phyloP scores from a whole-genome alignment of 2,888 invertebrate genomes.

The Xanthia icteritia region DNA sequence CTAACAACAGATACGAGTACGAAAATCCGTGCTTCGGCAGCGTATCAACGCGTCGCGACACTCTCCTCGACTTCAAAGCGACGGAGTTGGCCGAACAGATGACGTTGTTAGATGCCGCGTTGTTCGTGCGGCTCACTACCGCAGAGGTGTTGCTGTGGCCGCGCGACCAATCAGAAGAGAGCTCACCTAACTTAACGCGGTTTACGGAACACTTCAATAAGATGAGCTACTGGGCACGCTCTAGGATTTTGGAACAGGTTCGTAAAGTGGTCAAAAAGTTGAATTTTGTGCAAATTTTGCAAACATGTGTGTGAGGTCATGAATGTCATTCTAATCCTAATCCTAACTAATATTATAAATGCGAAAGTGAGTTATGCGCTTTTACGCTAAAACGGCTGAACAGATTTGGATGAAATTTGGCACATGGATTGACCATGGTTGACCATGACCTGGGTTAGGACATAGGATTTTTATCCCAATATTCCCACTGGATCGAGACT shows the following conservation, averaged over 20 bases:
- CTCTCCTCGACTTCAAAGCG: constrained; percentile 97
- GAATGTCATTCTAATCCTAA: not conserved
- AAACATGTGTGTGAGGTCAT: not conserved
- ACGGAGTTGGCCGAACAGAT: constrained; percentile 99
- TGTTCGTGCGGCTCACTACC: constrained; percentile 99
- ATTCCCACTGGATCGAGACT: too few species aligned
- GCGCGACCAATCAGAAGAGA: constrained; percentile 98
- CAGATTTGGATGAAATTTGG: too few species aligned
- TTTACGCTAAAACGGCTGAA: too few species aligned
- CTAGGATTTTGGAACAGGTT: constrained; percentile 96
- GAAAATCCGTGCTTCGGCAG: constrained; percentile 85
- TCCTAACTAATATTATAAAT: too few species aligned
- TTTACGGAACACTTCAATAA: constrained; percentile 99
- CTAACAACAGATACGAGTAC: constrained; percentile 85
- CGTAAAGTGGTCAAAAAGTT: constrained; percentile 1
- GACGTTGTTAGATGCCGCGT: constrained; percentile 98
- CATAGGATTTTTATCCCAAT: too few species aligned
- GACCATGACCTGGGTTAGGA: too few species aligned
- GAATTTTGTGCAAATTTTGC: not conserved
- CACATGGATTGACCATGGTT: too few species aligned
- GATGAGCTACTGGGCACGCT: constrained; percentile 99
- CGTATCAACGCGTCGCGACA: constrained; percentile 88
- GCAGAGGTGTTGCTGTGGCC: constrained; percentile 99
- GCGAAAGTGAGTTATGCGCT: too few species aligned
- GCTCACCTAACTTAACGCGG: constrained; percentile 98